Base-by-base conservation (phyloP, 2,888 invertebrate species). In the Polyommatus iphigenia region DNA sequence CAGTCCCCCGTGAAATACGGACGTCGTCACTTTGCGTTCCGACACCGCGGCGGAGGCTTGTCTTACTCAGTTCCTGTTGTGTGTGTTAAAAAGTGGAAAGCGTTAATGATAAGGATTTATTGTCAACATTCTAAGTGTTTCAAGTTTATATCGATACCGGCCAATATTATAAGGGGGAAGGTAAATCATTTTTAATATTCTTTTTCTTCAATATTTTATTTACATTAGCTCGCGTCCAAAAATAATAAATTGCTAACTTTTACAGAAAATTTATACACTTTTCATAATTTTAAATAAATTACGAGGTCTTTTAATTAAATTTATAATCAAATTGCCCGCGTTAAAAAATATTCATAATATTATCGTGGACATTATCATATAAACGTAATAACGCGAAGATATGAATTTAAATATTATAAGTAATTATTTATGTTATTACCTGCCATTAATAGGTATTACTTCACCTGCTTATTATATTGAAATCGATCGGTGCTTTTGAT, bases 1-100 rank as follows among this genome's bases (percentile, higher is more conserved):
- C 92, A 94, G 94, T 94, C 87, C 88, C 90, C 90, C 90, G 91
- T 90, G 88, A 88, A 89, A 85, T 83, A 87, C 84, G 80, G 85
- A 72, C 81, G 82, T 83, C 87, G 83, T 81, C 88, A 89, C 85
- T 90, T 87, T 83, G 84, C 75, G 83, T 81, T 83, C 83, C 81
- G 83, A 83, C 81, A 81, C 83, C 82, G 84, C 76, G 81, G 77
- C 85, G 88, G 88, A 89, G 88, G 89, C 90, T 90, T 90, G 90
- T 87, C 84, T 81, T 85, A 87, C 89, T 90, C 83, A 80, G 81
- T 78, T 78, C 50, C 77, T 77, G 77, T 76, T 78, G 73, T 76
- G 71, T 77, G 80, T 78, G 76, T 59, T 75, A 46, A 75, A 29
- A 41, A 78, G 77, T 78, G 80, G 20, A 59, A 77, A 78, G 78